Base-by-base conservation (phyloP, 2,797 vertebrate genomes). In the Cirrhinus mrigala region DNA sequence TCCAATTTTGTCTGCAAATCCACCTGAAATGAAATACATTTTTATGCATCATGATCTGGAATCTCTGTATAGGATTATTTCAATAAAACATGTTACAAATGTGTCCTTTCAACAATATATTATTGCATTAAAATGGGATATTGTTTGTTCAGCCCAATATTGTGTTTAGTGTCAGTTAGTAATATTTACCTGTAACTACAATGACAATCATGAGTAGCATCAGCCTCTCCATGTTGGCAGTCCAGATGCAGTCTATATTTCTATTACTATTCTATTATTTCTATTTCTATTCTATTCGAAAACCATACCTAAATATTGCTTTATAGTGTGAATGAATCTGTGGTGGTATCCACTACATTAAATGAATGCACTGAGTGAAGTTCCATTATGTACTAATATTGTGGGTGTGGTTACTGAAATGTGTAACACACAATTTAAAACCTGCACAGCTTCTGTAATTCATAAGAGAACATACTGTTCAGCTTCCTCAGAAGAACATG, bases 1-100 rank as follows among this genome's bases (percentile, higher is more conserved):
- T 33, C 9, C 56, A 24, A 85, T 85, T 8, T 0, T 27, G 2
- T 85, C 37, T 27, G 66, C 27, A 80, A 69, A 79, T 46, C n/a
- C 77, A 48, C 77, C 77, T 79, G 33, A 56, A 78, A 78, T 33
- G 0, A 75, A 7, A 44, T 14, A 6, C 0, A 11, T 40, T 69
- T 69, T 44, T 44, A 70, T 70, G 7, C 6, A 46, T 71, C 44
- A 24, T 52, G 27, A 12, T 54, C 9, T 50, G 16, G 16, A 71
- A 48, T 14, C 20, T 69, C 9, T 44, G 10, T 24, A 27, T 3
- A 16, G 7, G 14, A 16, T 27, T 73, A 14, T 48, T 24, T 48
- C 9, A 74, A 20, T 52, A 74, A 74, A 52, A 74, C 6, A 24
- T 73, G n/a, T 71, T 52, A 3, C 9, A 75, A 14, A 54, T 75